Evolutionary conservation across 37 sponge, comb jelly and placozoan genomes (phyloP).

Genomic region (Cliona cf. orientalis): DNA sequence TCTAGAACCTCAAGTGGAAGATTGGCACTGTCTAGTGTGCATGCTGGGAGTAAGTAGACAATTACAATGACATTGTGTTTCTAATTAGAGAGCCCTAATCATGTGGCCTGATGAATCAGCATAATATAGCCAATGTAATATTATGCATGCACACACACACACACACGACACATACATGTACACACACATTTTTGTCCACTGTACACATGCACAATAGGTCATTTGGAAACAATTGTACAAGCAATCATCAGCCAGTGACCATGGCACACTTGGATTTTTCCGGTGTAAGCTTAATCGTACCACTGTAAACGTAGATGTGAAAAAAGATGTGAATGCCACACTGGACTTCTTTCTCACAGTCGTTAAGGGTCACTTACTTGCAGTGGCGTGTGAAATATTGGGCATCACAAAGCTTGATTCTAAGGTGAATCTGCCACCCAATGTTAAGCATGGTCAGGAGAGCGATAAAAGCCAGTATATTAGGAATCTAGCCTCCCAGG

Average conservation of each 20-base stretch:
- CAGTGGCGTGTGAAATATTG: conserved; percentile 16
- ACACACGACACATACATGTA: too few relatives aligned
- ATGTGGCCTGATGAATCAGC: too few relatives aligned
- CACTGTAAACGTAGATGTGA: not conserved
- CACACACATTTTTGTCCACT: not conserved
- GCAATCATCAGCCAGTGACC: conserved; percentile 17
- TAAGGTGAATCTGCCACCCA: not conserved
- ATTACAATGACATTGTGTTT: too few relatives aligned
- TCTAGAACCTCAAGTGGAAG: too few relatives aligned
- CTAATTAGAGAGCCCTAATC: too few relatives aligned
- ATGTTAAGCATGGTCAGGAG: not conserved
- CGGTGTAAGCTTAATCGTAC: too few relatives aligned
- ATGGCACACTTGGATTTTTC: conserved; percentile 18
- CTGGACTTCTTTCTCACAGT: not conserved
- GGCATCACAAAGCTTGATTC: conserved; percentile 6
- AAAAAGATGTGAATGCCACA: not conserved
- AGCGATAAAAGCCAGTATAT: conserved; percentile 1
- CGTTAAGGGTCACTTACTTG: conserved; percentile 20
- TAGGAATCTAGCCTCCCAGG: too few relatives aligned
- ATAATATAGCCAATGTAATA: too few relatives aligned
- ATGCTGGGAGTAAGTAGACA: too few relatives aligned
- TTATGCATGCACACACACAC: too few relatives aligned
- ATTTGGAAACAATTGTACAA: conserved; percentile 17
- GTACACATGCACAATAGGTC: conserved; percentile 8
- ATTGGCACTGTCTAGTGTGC: too few relatives aligned